Conservation (phyloP, 2,888 invertebrate species). For the Diarsia brunnea region DNA sequence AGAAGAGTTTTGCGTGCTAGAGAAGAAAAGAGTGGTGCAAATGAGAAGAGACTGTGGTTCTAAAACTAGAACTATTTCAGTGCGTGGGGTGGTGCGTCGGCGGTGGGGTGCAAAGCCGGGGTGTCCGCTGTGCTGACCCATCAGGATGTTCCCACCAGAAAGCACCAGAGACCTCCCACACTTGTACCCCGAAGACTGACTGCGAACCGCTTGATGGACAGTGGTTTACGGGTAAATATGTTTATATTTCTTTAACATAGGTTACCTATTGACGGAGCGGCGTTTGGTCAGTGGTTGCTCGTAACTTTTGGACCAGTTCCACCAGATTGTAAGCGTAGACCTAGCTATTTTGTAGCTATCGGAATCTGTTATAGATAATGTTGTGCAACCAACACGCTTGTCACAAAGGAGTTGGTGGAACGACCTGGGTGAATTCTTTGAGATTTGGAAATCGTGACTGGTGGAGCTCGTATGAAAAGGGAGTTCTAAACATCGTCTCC, state of each 20-base stretch:
- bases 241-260: not conserved
- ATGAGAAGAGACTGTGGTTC: not conserved
- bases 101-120: conserved; percentile 93
- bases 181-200: conserved; percentile 92
- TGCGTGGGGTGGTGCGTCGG: conserved; percentile 94
- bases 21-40: too few species aligned
- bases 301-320: not conserved
- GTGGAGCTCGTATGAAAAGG: not conserved
- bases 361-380: not conserved
- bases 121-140: conserved; percentile 93
- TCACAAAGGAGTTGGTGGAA: not conserved
- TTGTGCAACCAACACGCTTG: not conserved
- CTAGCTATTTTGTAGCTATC: not conserved
- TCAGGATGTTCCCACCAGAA: conserved; percentile 91
- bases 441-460: not conserved
- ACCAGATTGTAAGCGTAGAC: not conserved
- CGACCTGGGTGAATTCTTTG: not conserved
- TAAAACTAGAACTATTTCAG: conserved; percentile 74
- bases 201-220: conserved; percentile 93
- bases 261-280: not conserved
- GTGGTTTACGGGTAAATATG: conserved; percentile 94
- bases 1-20: too few species aligned
- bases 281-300: too few species aligned
- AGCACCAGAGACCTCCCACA: conserved; percentile 91
- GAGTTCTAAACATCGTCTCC: not conserved